Base-by-base conservation (phyloP, 2,797 vertebrate species). In the Ctenochaetus hawaiiensis region DNA sequence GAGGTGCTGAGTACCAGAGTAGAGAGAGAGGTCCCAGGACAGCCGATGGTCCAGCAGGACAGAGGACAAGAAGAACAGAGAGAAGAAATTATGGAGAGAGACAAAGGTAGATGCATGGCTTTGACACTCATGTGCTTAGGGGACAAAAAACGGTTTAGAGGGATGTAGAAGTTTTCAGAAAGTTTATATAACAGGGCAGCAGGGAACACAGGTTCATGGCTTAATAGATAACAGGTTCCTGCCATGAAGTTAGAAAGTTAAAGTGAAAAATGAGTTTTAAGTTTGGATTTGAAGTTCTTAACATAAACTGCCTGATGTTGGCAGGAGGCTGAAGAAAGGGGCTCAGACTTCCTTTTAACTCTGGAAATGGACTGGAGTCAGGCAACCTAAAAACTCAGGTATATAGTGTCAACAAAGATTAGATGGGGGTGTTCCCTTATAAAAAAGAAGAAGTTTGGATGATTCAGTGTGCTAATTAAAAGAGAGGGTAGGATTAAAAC, bases 391-490 rank as follows among this genome's bases (percentile, higher is more conserved):
- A 6, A 44, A 20, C 13, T 8, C n/a, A 59, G 23, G 43, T 26
- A 10, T 60, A 62, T 30, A n/a, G 2, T 6, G 17, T 12, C 14
- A 4, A 63, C n/a, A 12, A 17, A 44, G 23, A 43, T 60, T 14
- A 17, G 23, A 62, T 37, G 14, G 45, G 20, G 26, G 14, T 17
- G 30, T 30, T 6, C 9, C 11, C 37, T 57, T 37, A 41, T 13
- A 14, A 20, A 41, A 20, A 59, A 22, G 6, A n/a, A 6, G 0
- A 6, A 34, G 30, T 34, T 3, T 10, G 20, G 44, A 14, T 26
- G 20, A 44, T 47, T 56, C n/a, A 45, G 56, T 20, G 41, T 67
- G 18, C 39, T n/a, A 48, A 64, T 51, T 12, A 43, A 67, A 53
- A 11, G 37, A 44, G 65, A n/a, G 37, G 14, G 37, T 43, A 18